Evolutionary conservation across 2,797 vertebrate genomes (phyloP).

Genomic region (Iguana delicatissima): DNA sequence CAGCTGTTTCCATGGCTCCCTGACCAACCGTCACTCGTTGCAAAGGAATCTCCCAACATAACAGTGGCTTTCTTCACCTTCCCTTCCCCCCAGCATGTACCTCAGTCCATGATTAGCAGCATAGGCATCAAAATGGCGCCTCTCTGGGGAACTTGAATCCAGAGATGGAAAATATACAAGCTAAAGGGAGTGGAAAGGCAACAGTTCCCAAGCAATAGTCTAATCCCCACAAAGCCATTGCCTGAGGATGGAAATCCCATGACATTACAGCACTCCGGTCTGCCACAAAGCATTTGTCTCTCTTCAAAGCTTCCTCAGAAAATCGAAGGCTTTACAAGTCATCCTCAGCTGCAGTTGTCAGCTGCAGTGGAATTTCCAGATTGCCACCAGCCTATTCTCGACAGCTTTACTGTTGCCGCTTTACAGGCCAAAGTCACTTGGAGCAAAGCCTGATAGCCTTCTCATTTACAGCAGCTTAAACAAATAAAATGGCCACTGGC

Average conservation of each 20-base stretch:
- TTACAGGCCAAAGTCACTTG: not conserved
- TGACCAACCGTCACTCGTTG: not conserved
- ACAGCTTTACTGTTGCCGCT: constrained; percentile 8
- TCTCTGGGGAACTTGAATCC: constrained; percentile 5
- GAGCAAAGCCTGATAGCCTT: not conserved
- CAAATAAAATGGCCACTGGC: constrained; percentile 19
- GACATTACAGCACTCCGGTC: accelerated
- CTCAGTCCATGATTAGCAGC: constrained; percentile 26
- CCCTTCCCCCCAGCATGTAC: not conserved
- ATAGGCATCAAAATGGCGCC: not conserved
- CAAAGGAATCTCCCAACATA: not conserved
- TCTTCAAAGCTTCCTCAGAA: not conserved
- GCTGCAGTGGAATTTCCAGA: constrained; percentile 33
- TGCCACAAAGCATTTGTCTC: not conserved
- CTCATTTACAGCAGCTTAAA: constrained; percentile 9
- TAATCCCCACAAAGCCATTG: not conserved
- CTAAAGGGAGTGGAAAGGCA: not conserved
- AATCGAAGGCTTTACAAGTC: constrained; percentile 13
- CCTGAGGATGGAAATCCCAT: not conserved
- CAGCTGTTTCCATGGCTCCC: constrained; percentile 4
- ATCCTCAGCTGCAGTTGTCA: constrained; percentile 41
- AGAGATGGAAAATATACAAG: constrained; percentile 4
- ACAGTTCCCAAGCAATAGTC: not conserved
- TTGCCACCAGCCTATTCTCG: constrained; percentile 24
- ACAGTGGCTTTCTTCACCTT: not conserved